Base-by-base conservation (phyloP, 2,888 invertebrate species). In the Plebejus argus region DNA sequence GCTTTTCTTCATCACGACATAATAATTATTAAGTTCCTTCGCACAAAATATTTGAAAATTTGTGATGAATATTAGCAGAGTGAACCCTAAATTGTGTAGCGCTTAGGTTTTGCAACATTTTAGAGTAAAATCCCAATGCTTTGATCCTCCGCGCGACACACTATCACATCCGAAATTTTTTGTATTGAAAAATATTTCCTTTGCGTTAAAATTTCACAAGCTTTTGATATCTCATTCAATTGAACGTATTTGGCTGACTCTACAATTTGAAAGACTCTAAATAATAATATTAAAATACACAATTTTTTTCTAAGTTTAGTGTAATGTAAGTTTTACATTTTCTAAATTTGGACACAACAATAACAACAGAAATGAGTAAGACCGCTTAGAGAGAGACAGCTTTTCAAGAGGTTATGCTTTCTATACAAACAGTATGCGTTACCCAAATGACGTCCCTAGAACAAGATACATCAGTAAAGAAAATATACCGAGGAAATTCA, bases 91-190 rank as follows among this genome's bases (percentile, higher is more conserved):
- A 28, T 66, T 15, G 28, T 66, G 6, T 28, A 33, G 66, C 66
- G 66, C 66, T 66, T 33, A 33, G 66, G 28, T 33, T 33, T 66
- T 66, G 28, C 15, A 33, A 66, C 66, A 66, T 66, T 66, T 66
- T 28, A 66, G 28, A 33, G 66, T 15, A 18, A 66, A 66, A 66
- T 33, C 66, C 66, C 66, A 10, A 15, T 66, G 66, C 28, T 66
- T 66, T 66, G 66, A 66, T 66, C 66, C 66, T 28, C 15, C 15
- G 6, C 33, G 66, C 61, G 61, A 66, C 61, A 66, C 18, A 66
- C 66, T 66, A 66, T 66, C 28, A 66, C 28, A 66, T 28, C 15
- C 66, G 6, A 66, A 66, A 33, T 61, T 66, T 66, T 61, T 66
- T 66, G 15, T 6, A 66, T 66, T 33, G 28, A 66, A 66, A 66